Evolutionary conservation across 2,113 vertebrate genomes (phyloP).

Genomic region (cat (Felis catus)): DNA sequence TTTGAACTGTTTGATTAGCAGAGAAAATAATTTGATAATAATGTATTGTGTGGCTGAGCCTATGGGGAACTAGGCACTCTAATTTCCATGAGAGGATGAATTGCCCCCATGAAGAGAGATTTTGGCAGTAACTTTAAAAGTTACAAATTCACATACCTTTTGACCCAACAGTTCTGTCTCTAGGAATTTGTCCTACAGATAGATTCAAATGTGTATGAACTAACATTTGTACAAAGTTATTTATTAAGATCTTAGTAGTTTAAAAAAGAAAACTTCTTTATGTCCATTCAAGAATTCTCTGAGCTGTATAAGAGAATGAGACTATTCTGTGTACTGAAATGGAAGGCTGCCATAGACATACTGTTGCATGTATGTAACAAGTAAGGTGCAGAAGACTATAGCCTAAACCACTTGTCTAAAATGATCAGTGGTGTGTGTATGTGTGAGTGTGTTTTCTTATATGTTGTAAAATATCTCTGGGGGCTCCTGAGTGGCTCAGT

Average conservation of each 20-base stretch:
- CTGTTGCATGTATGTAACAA: background rate
- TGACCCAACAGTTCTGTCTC: background rate
- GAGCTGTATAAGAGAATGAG: background rate
- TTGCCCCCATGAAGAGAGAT: background rate
- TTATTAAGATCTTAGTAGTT: background rate
- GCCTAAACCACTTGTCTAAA: background rate
- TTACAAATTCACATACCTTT: background rate
- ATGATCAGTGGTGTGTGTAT: background rate
- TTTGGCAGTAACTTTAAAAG: background rate
- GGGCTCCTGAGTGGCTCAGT: too few species aligned
- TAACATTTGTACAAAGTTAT: background rate
- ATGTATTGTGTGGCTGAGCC: background rate
- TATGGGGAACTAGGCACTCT: background rate
- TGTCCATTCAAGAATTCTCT: background rate
- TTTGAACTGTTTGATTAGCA: background rate
- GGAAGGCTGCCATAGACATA: background rate
- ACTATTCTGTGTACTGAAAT: background rate
- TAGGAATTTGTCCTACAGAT: background rate
- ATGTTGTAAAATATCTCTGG: background rate
- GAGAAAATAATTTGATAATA: background rate
- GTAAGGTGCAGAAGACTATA: background rate
- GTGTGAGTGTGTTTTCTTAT: background rate
- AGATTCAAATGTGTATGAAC: background rate
- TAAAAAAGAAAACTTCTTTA: background rate
- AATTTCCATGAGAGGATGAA: background rate